Base-by-base conservation (phyloP, 2,888 invertebrate genomes). In the Iphiclides podalirius region DNA sequence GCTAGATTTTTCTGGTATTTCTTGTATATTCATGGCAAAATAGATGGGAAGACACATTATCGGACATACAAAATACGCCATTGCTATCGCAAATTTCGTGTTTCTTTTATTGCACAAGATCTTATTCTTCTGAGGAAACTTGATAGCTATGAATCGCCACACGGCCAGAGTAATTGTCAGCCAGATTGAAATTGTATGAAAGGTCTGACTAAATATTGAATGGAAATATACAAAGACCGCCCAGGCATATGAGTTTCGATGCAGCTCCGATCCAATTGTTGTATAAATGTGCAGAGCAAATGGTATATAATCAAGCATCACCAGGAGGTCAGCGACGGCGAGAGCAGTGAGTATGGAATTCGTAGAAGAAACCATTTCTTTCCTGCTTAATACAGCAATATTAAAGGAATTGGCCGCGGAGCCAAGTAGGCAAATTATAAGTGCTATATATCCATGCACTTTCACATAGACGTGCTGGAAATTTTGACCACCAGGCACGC, bases 301-400 rank as follows among this genome's bases (percentile, higher is more conserved):
- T 0, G 98, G 97, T 53, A 98, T 94, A 79, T 98, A 98, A 67
- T 96, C 96, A 64, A 98, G 90, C 94, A 98, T 98, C 28, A 98
- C 97, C 13, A 97, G 90, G 35, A 98, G 90, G 75, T 98, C 98
- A 1, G 98, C 96, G 1, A 98, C 94, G 0, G 98, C 98, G 7
- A 96, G 88, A 2, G 95, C 96, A 0, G 96, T 96, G n/a, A 98
- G 91, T 44, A 98, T 96, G 41, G 95, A 92, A 80, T 98, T 98
- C 2, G 97, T 98, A 0, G 98, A 96, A 16, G 97, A 96, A 31
- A 91, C 87, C 97, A 98, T 98, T 74, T 97, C 96, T 37, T 94
- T 93, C 4, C 96, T 91, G 4, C 97, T 95, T 38, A 98, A 90
- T 8, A 98, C 96, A 46, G 95, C 93, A 53, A 98, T 95, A 78